phyloP scores from a whole-genome alignment of 2,888 invertebrate genomes.

The Philereme transversata region DNA sequence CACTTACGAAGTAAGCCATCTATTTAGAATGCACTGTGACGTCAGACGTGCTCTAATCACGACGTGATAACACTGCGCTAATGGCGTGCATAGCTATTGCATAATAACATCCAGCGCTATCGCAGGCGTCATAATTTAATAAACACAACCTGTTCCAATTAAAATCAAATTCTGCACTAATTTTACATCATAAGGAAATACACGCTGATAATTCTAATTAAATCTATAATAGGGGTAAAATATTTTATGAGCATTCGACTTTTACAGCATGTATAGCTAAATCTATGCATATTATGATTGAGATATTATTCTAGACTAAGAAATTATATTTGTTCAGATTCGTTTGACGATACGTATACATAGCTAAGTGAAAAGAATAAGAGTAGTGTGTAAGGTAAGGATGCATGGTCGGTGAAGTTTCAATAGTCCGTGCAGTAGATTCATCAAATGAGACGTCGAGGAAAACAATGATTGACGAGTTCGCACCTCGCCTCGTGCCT shows the following conservation, averaged over 20 bases:
- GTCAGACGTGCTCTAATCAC: constrained; percentile 70
- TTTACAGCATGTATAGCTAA: neutral
- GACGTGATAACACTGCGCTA: constrained; percentile 80
- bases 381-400: constrained; percentile 49
- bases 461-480: constrained; percentile 81
- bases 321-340: neutral
- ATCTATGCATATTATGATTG: no score
- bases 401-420: constrained; percentile 63
- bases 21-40: constrained; percentile 14
- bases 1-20: neutral
- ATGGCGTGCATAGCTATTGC: constrained; percentile 66
- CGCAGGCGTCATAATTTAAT: constrained; percentile 38
- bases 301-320: neutral
- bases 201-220: constrained; percentile 10
- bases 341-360: neutral
- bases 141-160: constrained; percentile 28
- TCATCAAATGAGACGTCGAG: constrained; percentile 64
- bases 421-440: constrained; percentile 68
- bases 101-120: constrained; percentile 52
- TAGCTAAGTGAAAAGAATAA: constrained; percentile 15
- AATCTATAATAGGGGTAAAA: constrained; percentile 2
- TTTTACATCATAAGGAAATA: constrained; percentile 20
- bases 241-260: constrained; percentile 1
- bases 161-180: constrained; percentile 23
- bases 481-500: constrained; percentile 77